phyloP scores from a whole-genome alignment of 2,797 vertebrate species.

The Propithecus deckenii region DNA sequence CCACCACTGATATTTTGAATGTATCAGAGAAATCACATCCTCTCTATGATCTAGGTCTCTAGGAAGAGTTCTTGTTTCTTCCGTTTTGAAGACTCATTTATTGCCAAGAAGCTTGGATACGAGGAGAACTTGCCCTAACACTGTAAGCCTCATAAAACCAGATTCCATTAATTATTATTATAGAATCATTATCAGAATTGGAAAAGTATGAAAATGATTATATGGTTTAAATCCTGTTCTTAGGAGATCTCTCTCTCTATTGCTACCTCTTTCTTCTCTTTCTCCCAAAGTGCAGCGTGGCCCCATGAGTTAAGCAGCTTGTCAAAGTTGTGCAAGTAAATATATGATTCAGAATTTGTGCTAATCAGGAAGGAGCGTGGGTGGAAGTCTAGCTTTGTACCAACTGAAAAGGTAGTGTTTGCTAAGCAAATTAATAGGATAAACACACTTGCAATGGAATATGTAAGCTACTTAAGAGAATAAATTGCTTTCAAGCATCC shows the following conservation, averaged over 20 bases:
- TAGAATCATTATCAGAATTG: neutral
- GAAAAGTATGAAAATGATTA: neutral
- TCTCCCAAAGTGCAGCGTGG: neutral
- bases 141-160: neutral
- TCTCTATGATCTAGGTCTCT: neutral
- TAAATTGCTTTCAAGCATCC: constrained; percentile 50
- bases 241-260: neutral
- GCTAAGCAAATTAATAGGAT: constrained; percentile 39
- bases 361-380: neutral
- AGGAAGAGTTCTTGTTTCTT: neutral
- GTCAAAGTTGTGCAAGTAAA: neutral
- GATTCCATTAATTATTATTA: neutral
- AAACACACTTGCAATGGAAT: constrained; percentile 45
- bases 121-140: neutral
- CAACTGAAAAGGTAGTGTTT: constrained; percentile 33
- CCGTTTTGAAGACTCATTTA: neutral
- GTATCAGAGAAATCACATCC: neutral
- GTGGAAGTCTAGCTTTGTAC: constrained; percentile 11
- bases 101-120: neutral
- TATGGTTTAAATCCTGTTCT: neutral
- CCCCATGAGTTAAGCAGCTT: neutral
- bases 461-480: constrained; percentile 61
- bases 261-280: neutral
- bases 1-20: neutral
- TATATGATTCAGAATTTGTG: constrained; percentile 15